Base-by-base conservation (phyloP, 1,140 invertebrate genomes). In the Stegodyphus dumicola region DNA sequence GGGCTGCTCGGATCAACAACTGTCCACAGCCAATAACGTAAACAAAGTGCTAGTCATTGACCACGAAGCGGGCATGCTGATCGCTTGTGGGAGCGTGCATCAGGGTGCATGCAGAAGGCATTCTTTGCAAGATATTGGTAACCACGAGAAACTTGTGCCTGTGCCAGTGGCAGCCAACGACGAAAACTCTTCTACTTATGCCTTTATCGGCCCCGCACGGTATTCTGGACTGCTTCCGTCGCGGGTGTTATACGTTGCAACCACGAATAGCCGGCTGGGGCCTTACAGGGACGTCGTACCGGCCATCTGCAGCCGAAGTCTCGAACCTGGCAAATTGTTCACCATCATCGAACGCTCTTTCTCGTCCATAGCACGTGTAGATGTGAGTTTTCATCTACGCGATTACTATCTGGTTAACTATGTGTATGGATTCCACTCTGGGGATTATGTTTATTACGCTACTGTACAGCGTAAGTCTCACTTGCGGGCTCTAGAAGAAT, bases 381-480 rank as follows among this genome's bases (percentile, higher is more conserved):
- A 98, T 91, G 96, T 97, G 11, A 97, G 97, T 89, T 97, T 97
- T 90, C 93, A 96, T 81, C 65, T 89, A 7, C 83, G 86, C n/a
- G 97, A 98, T 91, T 96, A 97, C 90, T 98, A 97, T 91, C 92
- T 98, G 7, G 96, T 99, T 33, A 94, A 96, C 89, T 99, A 99
- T 90, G 93, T 98, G 4, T 98, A 98, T 91, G 97, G 97, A 11
- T 99, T 99, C 89, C 96, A 97, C 90, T 95, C 96, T 4, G 96
- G 94, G 88, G 95, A 96, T 86, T 98, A 96, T 91, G 96, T 97
- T 6, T 99, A 99, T 90, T 98, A 99, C 91, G 93, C 98, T 13
- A 94, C 98, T 65, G 96, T 98, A 33, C 98, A 99, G 90, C 97
- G 97, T 90, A 94, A 95, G 88, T 97, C 95, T 6, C 95, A 96